phyloP scores from a whole-genome alignment of 2,888 invertebrate genomes.

The Melanostoma scalare region DNA sequence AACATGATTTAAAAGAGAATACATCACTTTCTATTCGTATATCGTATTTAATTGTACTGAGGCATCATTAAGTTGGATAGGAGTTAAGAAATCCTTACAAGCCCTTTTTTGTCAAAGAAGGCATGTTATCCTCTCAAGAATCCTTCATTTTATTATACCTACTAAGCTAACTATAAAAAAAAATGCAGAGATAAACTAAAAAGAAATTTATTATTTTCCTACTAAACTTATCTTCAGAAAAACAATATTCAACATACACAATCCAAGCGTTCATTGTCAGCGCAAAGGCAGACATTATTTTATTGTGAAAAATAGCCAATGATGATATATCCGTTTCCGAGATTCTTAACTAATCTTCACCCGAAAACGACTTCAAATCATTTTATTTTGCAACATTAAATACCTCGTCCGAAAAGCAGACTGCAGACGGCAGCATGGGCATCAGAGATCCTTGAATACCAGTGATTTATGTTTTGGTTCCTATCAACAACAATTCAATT shows the following conservation, averaged over 20 bases:
- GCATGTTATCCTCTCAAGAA: no score
- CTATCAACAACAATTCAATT: slow-evolving; percentile 71
- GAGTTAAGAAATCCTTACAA: no score
- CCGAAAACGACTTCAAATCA: slow-evolving; percentile 49
- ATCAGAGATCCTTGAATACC: slow-evolving; percentile 43
- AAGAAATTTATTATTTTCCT: slow-evolving; percentile 28
- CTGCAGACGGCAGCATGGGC: neutral
- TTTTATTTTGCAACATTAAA: slow-evolving; percentile 65
- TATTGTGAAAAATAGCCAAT: slow-evolving; percentile 52
- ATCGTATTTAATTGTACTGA: no score
- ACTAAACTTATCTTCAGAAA: slow-evolving; percentile 8
- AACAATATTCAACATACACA: slow-evolving; percentile 25
- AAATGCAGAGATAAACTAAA: slow-evolving; percentile 18
- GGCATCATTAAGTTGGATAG: no score
- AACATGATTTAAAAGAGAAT: no score
- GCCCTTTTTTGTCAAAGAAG: no score
- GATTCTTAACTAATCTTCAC: slow-evolving; percentile 52
- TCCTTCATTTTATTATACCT: no score
- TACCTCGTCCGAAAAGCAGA: slow-evolving; percentile 40
- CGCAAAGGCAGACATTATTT: slow-evolving; percentile 38
- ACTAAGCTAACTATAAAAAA: neutral
- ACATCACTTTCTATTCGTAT: no score
- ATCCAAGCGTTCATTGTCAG: slow-evolving; percentile 11
- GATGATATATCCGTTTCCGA: slow-evolving; percentile 47
- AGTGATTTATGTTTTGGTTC: slow-evolving; percentile 62